phyloP scores from a whole-genome alignment of 2,888 invertebrate species.

The Xestoiulus laeticollis region DNA sequence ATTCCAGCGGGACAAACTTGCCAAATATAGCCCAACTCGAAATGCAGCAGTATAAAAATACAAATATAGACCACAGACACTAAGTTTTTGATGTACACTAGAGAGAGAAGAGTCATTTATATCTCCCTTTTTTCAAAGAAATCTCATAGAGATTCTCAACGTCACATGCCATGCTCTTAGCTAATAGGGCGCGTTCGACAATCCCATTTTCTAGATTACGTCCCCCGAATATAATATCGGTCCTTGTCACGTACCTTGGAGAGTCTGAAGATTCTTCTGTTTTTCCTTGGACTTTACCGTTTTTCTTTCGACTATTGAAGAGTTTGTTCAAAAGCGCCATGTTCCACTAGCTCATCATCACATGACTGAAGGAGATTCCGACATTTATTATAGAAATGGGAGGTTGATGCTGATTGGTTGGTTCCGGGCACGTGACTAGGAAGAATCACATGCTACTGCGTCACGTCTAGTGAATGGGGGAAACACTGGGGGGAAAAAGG shows the following conservation, averaged over 20 bases:
- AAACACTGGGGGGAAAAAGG: too few species aligned
- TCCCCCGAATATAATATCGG: not conserved
- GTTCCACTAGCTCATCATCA: constrained; percentile 51
- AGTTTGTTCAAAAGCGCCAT: constrained; percentile 55
- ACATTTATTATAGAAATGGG: constrained; percentile 27
- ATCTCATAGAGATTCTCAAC: not conserved
- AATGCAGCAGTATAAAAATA: not conserved
- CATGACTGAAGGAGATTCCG: constrained; percentile 50
- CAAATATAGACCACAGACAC: not conserved
- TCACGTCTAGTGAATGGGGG: not conserved
- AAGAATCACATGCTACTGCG: not conserved
- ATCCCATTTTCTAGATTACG: not conserved
- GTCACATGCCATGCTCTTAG: not conserved
- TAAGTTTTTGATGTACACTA: not conserved
- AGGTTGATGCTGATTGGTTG: not conserved
- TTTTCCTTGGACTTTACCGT: constrained; percentile 8
- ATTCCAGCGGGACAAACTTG: not conserved
- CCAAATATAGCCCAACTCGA: constrained; percentile 9
- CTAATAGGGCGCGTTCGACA: not conserved
- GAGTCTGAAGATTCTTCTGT: not conserved
- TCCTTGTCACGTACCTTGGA: constrained; percentile 50
- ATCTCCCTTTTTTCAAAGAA: not conserved
- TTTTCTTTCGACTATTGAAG: constrained; percentile 52
- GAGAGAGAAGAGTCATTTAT: too few species aligned
- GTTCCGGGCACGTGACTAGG: not conserved